Base-by-base conservation (phyloP, 2,113 vertebrate genomes). In the Neomonachus schauinslandi region DNA sequence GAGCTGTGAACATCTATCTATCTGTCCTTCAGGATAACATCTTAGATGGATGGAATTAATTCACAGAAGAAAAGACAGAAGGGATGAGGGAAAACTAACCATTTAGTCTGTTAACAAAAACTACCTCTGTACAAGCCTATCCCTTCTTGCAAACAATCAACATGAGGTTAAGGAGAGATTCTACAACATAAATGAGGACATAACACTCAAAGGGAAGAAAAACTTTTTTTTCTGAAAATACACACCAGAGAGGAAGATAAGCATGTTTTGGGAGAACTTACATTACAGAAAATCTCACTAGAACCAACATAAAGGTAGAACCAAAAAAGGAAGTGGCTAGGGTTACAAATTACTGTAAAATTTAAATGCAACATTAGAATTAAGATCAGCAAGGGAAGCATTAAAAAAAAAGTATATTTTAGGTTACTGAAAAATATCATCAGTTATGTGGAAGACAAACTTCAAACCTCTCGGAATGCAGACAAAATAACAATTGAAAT, bases 261-360 rank as follows among this genome's bases (percentile, higher is more conserved):
- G 92, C 42, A 94, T 84, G 63, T 33, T 63, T 83, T 18, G 61
- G 33, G 36, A 74, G 39, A 79, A 83, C 31, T 79, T 76, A 65
- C 4, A 14, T 59, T 91, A 28, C 4, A 53, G 24, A 89, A 98
- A 94, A 95, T 22, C 31, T 91, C 81, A 82, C 59, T 82, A 67
- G 69, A 94, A 79, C 69, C 57, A 59, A 83, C 31, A 65, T 28
- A 90, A 82, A 89, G 46, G 49, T 61, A 80, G 61, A 81, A 83
- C 39, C 31, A 39, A 49, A 81, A 49, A 88, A n/a, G 7, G 49
- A 91, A 95, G 42, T 71, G 28, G 65, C 16, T 63, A 84, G 57
- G 1, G 21, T 57, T 86, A 63, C 21, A 85, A 77, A 53, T 21
- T 24, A 71, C 11, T 53, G 28, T 51, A 84, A 55, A 74, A 69